Conservation (phyloP, 2,797 vertebrate genomes). For the Typhlichthys subterraneus region DNA sequence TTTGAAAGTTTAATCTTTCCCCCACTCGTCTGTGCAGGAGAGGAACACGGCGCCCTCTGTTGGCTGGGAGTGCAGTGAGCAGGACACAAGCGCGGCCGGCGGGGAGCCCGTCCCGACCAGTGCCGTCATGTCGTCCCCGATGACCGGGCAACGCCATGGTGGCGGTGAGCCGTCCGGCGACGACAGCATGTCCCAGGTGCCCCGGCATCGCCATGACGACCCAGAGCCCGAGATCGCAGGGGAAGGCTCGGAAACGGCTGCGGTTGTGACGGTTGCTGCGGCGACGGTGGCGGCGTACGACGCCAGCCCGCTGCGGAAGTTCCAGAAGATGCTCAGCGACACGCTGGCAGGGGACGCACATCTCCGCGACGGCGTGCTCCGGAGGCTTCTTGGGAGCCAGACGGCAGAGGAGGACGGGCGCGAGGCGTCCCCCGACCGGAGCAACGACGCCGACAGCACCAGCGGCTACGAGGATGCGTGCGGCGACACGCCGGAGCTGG, state of each 20-base stretch:
- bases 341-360: conserved; percentile 45
- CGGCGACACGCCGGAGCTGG: conserved; percentile 62
- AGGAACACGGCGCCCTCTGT: conserved; percentile 24
- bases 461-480: conserved; percentile 73
- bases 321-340: conserved; percentile 42
- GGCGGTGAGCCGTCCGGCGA: conserved; percentile 2
- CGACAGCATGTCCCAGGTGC: no score
- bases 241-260: conserved; percentile 9
- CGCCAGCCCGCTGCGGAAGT: conserved; percentile 21
- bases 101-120: no score
- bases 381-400: conserved; percentile 37
- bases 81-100: background rate
- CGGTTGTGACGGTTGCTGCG: background rate
- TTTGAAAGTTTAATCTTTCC: no score
- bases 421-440: conserved; percentile 49
- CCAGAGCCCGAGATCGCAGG: conserved; percentile 14
- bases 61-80: conserved; percentile 7
- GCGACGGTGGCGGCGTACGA: conserved; percentile 3
- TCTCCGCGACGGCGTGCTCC: conserved; percentile 50
- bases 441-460: conserved; percentile 63
- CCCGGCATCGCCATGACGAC: background rate
- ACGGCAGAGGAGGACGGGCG: background rate
- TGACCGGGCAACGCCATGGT: background rate
- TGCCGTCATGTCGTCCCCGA: no score
- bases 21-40: conserved; percentile 59